Conservation (phyloP, 1,140 invertebrate species). For the Drosophila sproati region DNA sequence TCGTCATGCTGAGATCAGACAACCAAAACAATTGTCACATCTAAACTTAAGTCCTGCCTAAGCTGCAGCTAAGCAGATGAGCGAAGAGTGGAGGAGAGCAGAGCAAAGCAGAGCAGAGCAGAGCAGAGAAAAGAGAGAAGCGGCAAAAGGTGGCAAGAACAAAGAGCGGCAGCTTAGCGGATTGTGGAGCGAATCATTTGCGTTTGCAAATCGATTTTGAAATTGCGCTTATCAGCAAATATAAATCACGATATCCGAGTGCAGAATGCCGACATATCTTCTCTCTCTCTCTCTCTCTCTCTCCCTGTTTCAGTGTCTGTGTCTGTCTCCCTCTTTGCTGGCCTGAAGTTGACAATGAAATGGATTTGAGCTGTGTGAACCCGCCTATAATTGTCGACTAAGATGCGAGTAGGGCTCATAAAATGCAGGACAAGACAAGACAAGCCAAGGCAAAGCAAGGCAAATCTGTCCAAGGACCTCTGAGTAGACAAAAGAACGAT, state of each 20-base stretch:
- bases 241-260: conserved; percentile 62
- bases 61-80: neutral
- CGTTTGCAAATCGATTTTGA: conserved; percentile 58
- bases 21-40: conserved; percentile 30
- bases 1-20: conserved; percentile 11
- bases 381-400: conserved; percentile 48
- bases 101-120: too few species aligned
- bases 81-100: too few species aligned
- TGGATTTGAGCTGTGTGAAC: conserved; percentile 35
- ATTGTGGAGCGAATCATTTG: conserved; percentile 45
- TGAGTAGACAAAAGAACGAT: conserved; percentile 37
- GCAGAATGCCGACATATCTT: conserved; percentile 28
- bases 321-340: neutral
- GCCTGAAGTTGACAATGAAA: conserved; percentile 53
- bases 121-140: too few species aligned
- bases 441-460: conserved; percentile 3
- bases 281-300: neutral
- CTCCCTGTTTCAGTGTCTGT: too few species aligned
- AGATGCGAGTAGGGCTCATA: conserved; percentile 29
- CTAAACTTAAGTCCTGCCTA: conserved; percentile 11
- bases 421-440: conserved; percentile 36
- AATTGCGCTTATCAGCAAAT: conserved; percentile 63
- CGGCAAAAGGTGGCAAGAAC: conserved; percentile 2
- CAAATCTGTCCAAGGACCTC: conserved; percentile 25
- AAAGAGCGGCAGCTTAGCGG: conserved; percentile 5